Evolutionary conservation across 1,140 invertebrate species (phyloP).

Genomic region (Pollicipes pollicipes): DNA sequence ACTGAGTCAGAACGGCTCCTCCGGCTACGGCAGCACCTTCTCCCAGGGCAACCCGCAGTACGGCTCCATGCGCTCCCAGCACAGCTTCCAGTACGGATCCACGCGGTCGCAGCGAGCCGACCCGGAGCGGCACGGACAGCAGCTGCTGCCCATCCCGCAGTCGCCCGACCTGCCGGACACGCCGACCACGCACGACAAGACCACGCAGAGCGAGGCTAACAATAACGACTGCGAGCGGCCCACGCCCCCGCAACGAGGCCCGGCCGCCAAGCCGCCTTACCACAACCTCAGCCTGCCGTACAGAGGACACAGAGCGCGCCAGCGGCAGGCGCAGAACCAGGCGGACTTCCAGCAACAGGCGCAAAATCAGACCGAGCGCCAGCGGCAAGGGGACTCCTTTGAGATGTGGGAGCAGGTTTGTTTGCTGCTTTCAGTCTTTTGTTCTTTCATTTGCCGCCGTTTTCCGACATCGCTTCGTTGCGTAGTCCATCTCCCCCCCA

Average conservation of each 20-base stretch:
- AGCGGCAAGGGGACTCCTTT: background rate
- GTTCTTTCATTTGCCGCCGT: background rate
- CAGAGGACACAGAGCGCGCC: background rate
- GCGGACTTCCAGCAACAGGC: background rate
- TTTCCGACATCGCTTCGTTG: too few relatives aligned
- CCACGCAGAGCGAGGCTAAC: background rate
- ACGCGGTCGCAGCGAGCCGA: background rate
- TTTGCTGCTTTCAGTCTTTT: background rate
- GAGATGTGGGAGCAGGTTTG: background rate
- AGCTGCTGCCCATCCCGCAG: background rate
- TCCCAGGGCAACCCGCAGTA: background rate
- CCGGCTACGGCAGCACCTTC: conserved; percentile 39
- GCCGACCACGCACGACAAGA: background rate
- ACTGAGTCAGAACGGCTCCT: conserved; percentile 33
- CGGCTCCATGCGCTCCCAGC: background rate
- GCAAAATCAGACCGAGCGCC: background rate
- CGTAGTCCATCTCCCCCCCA: too few relatives aligned
- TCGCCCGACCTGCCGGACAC: background rate
- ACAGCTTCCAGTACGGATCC: background rate
- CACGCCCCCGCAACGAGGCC: background rate
- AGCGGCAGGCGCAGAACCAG: background rate
- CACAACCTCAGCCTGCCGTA: background rate
- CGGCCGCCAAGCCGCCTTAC: background rate
- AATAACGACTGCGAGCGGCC: background rate
- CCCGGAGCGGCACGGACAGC: background rate